Base-by-base conservation (phyloP, 1,140 invertebrate species). In the Eubasilissa regina region DNA sequence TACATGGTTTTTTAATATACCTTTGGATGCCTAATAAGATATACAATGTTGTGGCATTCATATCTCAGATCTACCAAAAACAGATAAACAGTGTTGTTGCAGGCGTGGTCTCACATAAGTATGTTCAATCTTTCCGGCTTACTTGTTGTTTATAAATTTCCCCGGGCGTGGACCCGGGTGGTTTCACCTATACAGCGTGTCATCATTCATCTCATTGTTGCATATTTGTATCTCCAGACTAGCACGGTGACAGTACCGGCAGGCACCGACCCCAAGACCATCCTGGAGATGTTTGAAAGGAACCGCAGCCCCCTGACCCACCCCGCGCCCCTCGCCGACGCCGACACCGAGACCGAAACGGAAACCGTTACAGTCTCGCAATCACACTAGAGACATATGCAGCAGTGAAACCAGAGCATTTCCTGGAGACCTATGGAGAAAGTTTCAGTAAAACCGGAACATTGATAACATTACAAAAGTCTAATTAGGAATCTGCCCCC, bases 281-380 rank as follows among this genome's bases (percentile, higher is more conserved):
- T 89, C 83, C 85, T 89, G 78, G 88, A 89, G 86, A 89, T 89
- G 87, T 89, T 89, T 86, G 88, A 89, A 86, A 86, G 88, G 12
- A 87, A 87, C 80, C 84, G 88, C 43, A 82, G 85, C 53, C 86
- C 87, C 51, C 86, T 89, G 64, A 78, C 85, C 81, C 86, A 86
- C 55, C 87, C 87, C 55, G 83, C 86, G 80, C 86, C 86, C 45
- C 84, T 86, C 35, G 44, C 74, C 64, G 64, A 85, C 19, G 64
- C 84, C 19, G 80, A 84, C 19, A 64, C 47, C 12, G 79, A 83
- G 76, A 84, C 84, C 60, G 84, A 85, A 43, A 84, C 85, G 45
- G 79, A 81, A 75, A 84, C 84, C 64, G 84, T 85, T 43, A 84
- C 85, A 53, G 73, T 81, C 75, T 84, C 84, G 62, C 84, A 85